Evolutionary conservation across 2,113 vertebrate genomes (phyloP), one percentile per base, ranked within the genome.

Genomic region (Tenebrosternarchus preto): DNA sequence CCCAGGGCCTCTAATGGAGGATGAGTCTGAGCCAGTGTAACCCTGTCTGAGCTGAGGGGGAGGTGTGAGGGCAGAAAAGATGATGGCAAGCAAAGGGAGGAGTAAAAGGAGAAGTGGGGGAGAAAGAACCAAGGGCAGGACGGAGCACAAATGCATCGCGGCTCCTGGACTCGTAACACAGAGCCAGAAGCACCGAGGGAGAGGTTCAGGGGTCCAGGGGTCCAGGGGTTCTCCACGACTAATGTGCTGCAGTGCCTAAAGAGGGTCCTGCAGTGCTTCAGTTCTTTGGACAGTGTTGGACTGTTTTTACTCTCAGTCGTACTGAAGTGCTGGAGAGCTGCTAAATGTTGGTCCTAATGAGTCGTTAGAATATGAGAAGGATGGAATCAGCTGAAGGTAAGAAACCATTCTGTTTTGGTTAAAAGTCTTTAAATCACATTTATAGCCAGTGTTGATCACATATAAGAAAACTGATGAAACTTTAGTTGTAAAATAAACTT

Each of bases 1-100:
- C 97, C 96, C 86, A 81, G 94, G 94, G 95, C 93, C 93, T 90
- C 94, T 97, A 98, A 98, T 97, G 95, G 95, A 94, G 95, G 95
- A 93, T 94, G 89, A 93, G 93, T 91, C 92, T 93, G 95, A 96
- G 95, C 94, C 88, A 92, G 92, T 92, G 96, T 97, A 97, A 98
- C 93, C 94, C 94, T 95, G 96, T 94, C 95, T 93, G 92, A 92
- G 94, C 89, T 94, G 95, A 97, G 95, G 91, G 84, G 83, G 85
- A 22, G 74, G 43, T 9, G 73, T 53, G 78, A 77, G 46, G 66
- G 24, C 63, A 80, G 29, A 70, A 36, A 67, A 57, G 86, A 83
- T 82, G 82, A 83, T 0, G 76, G 76, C 78, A 83, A 80, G 46
- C 61, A 4, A 73, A 75, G 39, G 68, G 70, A 55, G 76, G 67